Percentiles rank a stretch among this genome's conserved stretches.
phyloP scores from a whole-genome alignment of 2,113 vertebrate genomes.

The Baryphthengus martii region DNA sequence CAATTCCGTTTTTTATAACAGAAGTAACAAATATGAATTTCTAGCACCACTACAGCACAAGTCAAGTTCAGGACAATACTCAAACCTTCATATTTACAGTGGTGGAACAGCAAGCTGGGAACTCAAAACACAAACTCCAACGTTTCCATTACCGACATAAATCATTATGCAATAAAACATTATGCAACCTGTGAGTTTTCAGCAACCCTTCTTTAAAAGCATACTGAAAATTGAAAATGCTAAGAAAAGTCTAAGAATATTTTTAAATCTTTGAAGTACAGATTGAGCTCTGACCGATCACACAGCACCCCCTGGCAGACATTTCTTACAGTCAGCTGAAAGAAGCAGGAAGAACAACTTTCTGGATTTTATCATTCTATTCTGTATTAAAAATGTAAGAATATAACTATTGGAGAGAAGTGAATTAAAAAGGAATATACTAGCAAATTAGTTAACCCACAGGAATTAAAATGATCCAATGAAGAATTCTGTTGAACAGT shows the following conservation, averaged over 20 bases:
- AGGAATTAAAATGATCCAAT: constrained; percentile 13
- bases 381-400: not conserved
- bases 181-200: not conserved
- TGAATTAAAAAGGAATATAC: not conserved
- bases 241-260: not conserved
- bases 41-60: not conserved
- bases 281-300: not conserved
- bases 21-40: not conserved
- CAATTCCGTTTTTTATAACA: not conserved
- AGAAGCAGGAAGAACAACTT: not conserved
- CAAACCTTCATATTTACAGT: not conserved
- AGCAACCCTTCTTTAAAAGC: not conserved
- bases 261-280: not conserved
- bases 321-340: not conserved
- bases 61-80: not conserved
- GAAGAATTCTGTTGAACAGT: not conserved
- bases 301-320: constrained; percentile 65
- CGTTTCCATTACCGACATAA: not conserved
- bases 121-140: not conserved
- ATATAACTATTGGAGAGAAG: not conserved
- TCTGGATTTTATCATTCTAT: constrained; percentile 12
- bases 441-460: constrained; percentile 27
- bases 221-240: not conserved
- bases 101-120: not conserved
- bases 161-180: not conserved